Evolutionary conservation across 2,113 vertebrate species (phyloP).

Genomic region (Propithecus coquereli): DNA sequence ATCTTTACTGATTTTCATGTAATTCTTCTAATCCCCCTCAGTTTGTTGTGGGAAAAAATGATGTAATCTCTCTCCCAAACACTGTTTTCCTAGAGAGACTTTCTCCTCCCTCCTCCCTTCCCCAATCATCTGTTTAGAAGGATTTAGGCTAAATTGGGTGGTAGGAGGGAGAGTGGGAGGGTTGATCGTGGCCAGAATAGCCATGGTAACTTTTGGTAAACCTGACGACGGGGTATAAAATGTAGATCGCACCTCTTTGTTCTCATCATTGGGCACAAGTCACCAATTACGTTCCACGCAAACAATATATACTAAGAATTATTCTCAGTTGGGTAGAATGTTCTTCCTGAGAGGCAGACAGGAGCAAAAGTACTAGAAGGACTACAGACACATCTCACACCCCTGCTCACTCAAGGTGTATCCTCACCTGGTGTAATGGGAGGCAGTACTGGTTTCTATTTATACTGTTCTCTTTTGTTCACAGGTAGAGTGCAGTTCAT

Average conservation of each 20-base stretch:
- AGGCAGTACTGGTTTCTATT: not conserved
- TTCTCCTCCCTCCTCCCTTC: not conserved
- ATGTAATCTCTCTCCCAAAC: not conserved
- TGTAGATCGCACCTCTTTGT: not conserved
- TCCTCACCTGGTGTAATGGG: not conserved
- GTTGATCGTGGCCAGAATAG: not conserved
- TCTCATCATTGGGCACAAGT: not conserved
- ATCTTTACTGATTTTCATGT: not conserved
- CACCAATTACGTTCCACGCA: accelerated
- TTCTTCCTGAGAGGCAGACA: not conserved
- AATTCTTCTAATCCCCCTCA: not conserved
- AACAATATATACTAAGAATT: not conserved
- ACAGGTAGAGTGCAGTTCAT: not conserved
- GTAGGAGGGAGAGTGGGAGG: not conserved
- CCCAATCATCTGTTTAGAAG: not conserved
- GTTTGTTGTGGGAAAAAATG: not conserved
- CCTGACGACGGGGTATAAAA: not conserved
- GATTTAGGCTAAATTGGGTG: not conserved
- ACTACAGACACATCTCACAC: accelerated
- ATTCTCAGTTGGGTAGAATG: not conserved
- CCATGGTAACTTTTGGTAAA: not conserved
- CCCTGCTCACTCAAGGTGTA: not conserved
- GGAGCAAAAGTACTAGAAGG: not conserved
- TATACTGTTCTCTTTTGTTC: not conserved
- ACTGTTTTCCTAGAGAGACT: not conserved